These are phyloP conservation scores for Seladonia tumulorum DNA, from an alignment of 2,888 invertebrate species.

Conservation along the genomic window DNA sequence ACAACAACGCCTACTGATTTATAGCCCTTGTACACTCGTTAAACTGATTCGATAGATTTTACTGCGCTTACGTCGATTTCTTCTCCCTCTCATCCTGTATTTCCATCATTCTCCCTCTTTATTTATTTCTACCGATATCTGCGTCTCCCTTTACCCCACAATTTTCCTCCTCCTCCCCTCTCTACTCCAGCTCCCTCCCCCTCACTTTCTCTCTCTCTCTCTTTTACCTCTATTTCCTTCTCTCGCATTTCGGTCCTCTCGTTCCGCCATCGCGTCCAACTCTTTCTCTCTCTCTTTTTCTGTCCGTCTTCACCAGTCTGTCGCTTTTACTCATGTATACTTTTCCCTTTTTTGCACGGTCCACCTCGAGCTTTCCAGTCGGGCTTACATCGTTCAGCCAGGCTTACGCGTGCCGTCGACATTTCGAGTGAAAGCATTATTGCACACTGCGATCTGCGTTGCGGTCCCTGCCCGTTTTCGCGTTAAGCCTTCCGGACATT, in stretches of 20 bases:
- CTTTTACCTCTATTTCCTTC: neutral
- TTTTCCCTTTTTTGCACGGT: constrained; percentile 57
- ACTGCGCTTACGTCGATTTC: constrained; percentile 77
- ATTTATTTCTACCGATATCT: constrained; percentile 9
- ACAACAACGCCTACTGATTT: constrained; percentile 79
- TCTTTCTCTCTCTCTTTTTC: constrained; percentile 10
- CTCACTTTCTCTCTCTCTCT: neutral
- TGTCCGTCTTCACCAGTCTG: constrained; percentile 38
- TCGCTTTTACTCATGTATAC: constrained; percentile 58
- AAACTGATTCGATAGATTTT: constrained; percentile 83
- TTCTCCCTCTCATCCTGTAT: constrained; percentile 45
- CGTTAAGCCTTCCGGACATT: constrained; percentile 55
- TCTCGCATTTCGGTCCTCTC: neutral
- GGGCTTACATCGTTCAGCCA: constrained; percentile 70
- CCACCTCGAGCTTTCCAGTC: constrained; percentile 75
- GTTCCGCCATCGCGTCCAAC: neutral
- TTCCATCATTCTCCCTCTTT: constrained; percentile 21
- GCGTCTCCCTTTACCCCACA: neutral
- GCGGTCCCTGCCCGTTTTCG: constrained; percentile 51
- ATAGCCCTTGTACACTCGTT: constrained; percentile 81
- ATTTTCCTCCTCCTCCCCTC: neutral
- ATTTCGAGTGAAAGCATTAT: constrained; percentile 62
- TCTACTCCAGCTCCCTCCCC: too few relatives aligned
- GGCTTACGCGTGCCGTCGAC: constrained; percentile 65
- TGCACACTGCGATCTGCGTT: constrained; percentile 61